A percentile compares a stretch with the other conserved stretches of the same genome.
Conservation (phyloP, 2,113 vertebrate genomes). For the Athene cunicularia region DNA sequence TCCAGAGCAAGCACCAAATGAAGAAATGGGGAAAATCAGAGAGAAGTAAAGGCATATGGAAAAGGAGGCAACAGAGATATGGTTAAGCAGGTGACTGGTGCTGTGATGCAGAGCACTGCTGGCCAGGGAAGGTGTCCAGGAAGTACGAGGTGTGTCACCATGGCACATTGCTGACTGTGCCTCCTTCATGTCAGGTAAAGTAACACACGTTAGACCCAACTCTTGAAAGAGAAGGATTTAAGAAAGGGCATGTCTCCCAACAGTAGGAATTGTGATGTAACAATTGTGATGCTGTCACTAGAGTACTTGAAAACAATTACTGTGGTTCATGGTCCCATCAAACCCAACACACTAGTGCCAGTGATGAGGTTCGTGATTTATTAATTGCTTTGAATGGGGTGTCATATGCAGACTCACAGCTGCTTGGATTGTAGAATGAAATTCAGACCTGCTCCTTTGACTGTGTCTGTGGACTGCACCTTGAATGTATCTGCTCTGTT, state of each 20-base stretch:
- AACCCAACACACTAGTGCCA: neutral
- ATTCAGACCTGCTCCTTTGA: neutral
- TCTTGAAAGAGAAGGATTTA: neutral
- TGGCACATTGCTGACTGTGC: neutral
- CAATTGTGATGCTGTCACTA: neutral
- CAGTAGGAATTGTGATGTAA: neutral
- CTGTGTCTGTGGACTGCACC: neutral
- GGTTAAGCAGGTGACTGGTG: neutral
- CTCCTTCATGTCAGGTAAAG: neutral
- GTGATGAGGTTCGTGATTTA: neutral
- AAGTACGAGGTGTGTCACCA: neutral
- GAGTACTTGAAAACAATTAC: neutral
- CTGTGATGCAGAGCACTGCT: neutral
- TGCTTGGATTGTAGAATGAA: neutral
- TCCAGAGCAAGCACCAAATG: neutral
- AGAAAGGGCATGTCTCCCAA: neutral
- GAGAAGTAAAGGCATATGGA: neutral
- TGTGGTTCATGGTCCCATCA: neutral
- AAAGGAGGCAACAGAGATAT: neutral
- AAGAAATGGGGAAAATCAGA: neutral
- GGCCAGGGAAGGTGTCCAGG: neutral
- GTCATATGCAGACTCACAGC: neutral
- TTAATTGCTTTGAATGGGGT: neutral
- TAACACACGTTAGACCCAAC: neutral
- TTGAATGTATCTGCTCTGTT: neutral